These are phyloP conservation scores for Diabrotica virgifera DNA, from an alignment of 1,140 invertebrate species.

Conservation along the genomic window DNA sequence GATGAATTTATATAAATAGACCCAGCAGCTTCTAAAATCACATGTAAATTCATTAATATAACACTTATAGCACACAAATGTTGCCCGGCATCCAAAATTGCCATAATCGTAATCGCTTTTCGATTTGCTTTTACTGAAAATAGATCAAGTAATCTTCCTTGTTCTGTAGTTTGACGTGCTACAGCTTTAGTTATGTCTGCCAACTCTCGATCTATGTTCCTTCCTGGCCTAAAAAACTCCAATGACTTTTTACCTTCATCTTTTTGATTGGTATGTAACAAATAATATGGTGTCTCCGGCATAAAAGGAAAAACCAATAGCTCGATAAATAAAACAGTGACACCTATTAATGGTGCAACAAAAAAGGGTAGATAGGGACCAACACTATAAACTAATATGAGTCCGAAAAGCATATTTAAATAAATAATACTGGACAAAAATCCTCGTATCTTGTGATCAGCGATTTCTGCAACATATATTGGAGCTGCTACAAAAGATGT, in stretches of 20 bases:
- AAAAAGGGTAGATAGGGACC: slow-evolving; percentile 30
- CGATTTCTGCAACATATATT: slow-evolving; percentile 41
- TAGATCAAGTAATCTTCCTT: slow-evolving; percentile 26
- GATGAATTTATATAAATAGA: slow-evolving; percentile 29
- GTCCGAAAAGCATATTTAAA: slow-evolving; percentile 34
- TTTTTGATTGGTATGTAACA: slow-evolving; percentile 36
- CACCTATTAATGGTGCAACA: slow-evolving; percentile 29
- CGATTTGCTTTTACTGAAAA: slow-evolving; percentile 28
- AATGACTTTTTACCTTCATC: slow-evolving; percentile 52
- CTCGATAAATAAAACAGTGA: slow-evolving; percentile 20
- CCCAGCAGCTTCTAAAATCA: slow-evolving; percentile 49
- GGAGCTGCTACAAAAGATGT: slow-evolving; percentile 38
- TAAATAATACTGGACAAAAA: slow-evolving; percentile 32
- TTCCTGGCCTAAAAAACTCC: slow-evolving; percentile 51
- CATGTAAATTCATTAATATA: slow-evolving; percentile 55
- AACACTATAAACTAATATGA: slow-evolving; percentile 33
- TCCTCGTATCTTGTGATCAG: slow-evolving; percentile 36
- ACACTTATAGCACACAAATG: slow-evolving; percentile 52
- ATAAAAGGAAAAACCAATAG: slow-evolving; percentile 27
- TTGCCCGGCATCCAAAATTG: slow-evolving; percentile 56
- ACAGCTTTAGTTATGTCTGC: slow-evolving; percentile 43
- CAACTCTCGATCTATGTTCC: slow-evolving; percentile 46
- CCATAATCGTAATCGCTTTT: slow-evolving; percentile 34
- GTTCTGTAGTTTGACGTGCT: slow-evolving; percentile 27
- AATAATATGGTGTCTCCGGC: slow-evolving; percentile 34